A percentile compares a stretch with the other conserved stretches of the same genome.
phyloP scores from a whole-genome alignment of 2,888 invertebrate genomes.

The Geotrupes spiniger region DNA sequence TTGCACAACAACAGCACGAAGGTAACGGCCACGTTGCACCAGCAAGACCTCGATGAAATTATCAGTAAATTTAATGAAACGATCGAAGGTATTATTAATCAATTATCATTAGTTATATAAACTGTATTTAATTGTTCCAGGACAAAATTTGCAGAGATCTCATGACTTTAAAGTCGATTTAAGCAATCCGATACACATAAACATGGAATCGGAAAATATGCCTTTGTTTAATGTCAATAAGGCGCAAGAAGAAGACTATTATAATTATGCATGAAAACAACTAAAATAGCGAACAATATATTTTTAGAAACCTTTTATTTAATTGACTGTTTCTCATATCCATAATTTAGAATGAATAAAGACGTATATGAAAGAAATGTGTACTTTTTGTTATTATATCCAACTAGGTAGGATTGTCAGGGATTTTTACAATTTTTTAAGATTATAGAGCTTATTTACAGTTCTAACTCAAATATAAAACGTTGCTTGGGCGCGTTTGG shows the following conservation, averaged over 20 bases:
- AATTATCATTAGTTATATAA: neutral
- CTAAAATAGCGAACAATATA: too few relatives aligned
- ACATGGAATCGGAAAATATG: slow-evolving; percentile 33
- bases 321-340: too few relatives aligned
- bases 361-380: neutral
- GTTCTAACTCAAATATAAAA: too few relatives aligned
- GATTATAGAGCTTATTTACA: too few relatives aligned
- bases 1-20: slow-evolving; percentile 46
- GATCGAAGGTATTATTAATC: slow-evolving; percentile 47
- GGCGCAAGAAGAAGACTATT: slow-evolving; percentile 25
- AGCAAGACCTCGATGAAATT: slow-evolving; percentile 56
- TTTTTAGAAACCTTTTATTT: neutral
- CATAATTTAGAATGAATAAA: too few relatives aligned
- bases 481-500: too few relatives aligned
- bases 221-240: slow-evolving; percentile 24
- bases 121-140: slow-evolving; percentile 9
- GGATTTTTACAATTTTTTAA: too few relatives aligned
- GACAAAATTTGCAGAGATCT: slow-evolving; percentile 10
- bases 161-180: slow-evolving; percentile 46
- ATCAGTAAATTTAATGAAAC: slow-evolving; percentile 55
- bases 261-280: slow-evolving; percentile 26
- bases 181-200: slow-evolving; percentile 49
- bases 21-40: slow-evolving; percentile 55
- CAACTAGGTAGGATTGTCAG: too few relatives aligned
- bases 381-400: too few relatives aligned